Base-by-base conservation (phyloP, 2,888 invertebrate species). In the Leucophenga montana region DNA sequence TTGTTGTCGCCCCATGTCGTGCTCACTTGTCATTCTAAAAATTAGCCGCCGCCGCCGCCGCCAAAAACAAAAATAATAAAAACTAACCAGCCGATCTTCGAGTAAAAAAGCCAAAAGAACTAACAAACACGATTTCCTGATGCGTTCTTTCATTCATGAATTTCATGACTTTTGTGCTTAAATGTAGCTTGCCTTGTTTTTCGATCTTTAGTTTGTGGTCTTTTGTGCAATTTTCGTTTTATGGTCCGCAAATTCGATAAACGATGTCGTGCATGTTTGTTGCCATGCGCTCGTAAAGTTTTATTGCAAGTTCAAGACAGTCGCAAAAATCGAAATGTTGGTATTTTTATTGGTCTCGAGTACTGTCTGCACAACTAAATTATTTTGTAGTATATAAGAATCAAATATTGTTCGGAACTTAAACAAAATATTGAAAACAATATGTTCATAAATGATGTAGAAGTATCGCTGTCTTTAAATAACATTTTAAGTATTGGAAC, bases 251-350 rank as follows among this genome's bases (percentile, higher is more conserved):
- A 3, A n/a, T 14, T 14, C 48, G 1, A 48, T 18, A 11, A 14
- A 39, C 39, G 39, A 39, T 39, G 64, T 71, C 69, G 53, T 71
- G 71, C 64, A 31, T 57, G 22, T 31, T 69, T 75, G 80, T 83
- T 83, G 80, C 83, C 64, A 79, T 39, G 76, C 74, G 77, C 65
- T 82, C 78, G 78, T 83, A 73, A 83, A 77, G 70, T 77, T 81
- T 77, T 83, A 83, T 80, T 78, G 73, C 80, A 77, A 68, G 66
- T 69, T 71, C 76, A 79, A 27, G 27, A 3, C 27, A 3, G 27
- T 27, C 9, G 39, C 39, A 11, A 39, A 39, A 39, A 11, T 39
- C 39, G 68, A 69, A 68, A 71, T 68, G 22, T 18, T 71, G 57
- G 39, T 33, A 27, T 72, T 70, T 70, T 68, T 71, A 71, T 66